Base-by-base conservation (phyloP, 2,888 invertebrate species). In the Dryococelus australis region DNA sequence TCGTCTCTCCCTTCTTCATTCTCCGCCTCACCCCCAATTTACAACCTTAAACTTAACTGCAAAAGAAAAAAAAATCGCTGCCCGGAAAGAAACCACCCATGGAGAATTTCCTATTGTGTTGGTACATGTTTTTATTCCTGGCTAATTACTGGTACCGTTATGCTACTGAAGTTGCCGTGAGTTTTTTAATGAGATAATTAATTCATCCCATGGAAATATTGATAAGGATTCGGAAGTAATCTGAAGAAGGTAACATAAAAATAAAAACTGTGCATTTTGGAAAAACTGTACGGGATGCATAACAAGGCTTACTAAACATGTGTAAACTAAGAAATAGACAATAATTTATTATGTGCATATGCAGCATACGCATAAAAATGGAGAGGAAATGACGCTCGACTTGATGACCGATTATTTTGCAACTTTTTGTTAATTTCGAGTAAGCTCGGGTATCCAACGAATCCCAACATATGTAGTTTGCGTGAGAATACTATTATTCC, bases 111-210 rank as follows among this genome's bases (percentile, higher is more conserved):
- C 65, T 65, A 10, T 65, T 65, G 65, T 65, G n/a, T 65, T 65
- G 8, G 2, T n/a, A 2, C n/a, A n/a, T 24, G 20, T 65, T 65
- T 65, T 65, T 65, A 65, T n/a, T n/a, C 65, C 20, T 65, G 16
- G n/a, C 65, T 65, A 65, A 65, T 65, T 65, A 65, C 65, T 24
- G n/a, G 24, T n/a, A 65, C 65, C 65, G 65, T 65, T 65, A 65
- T n/a, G 65, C n/a, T 65, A 24, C n/a, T 65, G 65, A 65, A 65
- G 65, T 24, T 65, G 20, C n/a, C 24, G n/a, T n/a, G 65, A 8
- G n/a, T n/a, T n/a, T 65, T 65, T 65, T 65, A 65, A 65, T 65
- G 20, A 65, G 24, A 65, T 65, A 65, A 65, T 65, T 65, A n/a
- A 65, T 20, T n/a, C 13, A 65, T n/a, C 65, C 65, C n/a, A 9